Conservation (phyloP, 1,140 invertebrate genomes). For the Paraescarpia echinospica region DNA sequence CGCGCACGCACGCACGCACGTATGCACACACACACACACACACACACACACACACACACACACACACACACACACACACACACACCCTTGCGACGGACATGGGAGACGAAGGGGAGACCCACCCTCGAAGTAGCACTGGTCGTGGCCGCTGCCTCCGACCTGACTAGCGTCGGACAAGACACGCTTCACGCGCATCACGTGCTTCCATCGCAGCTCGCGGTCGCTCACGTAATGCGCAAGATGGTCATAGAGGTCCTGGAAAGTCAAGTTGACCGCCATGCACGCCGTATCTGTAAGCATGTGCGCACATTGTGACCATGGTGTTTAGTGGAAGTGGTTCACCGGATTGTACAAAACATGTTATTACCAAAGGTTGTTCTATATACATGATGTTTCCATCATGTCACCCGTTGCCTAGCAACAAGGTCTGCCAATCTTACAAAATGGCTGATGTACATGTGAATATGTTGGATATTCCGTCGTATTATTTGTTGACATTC, state of each 20-base stretch:
- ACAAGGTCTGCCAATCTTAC: too few relatives aligned
- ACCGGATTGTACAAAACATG: neutral
- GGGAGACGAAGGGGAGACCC: slow-evolving; percentile 16
- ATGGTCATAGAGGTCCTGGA: slow-evolving; percentile 55
- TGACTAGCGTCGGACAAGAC: slow-evolving; percentile 49
- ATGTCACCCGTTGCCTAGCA: too few relatives aligned
- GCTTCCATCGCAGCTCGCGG: slow-evolving; percentile 52
- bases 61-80: too few relatives aligned
- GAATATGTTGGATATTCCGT: too few relatives aligned
- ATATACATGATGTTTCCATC: too few relatives aligned
- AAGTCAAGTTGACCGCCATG: slow-evolving; percentile 53
- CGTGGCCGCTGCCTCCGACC: slow-evolving; percentile 51
- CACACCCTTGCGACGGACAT: too few relatives aligned
- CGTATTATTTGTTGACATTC: too few relatives aligned
- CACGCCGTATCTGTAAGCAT: slow-evolving; percentile 50
- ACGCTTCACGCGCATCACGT: slow-evolving; percentile 54
- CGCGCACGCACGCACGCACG: too few relatives aligned
- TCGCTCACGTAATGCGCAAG: slow-evolving; percentile 47
- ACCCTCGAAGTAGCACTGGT: slow-evolving; percentile 59
- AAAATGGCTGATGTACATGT: too few relatives aligned
- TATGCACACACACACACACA: too few relatives aligned
- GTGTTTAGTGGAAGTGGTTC: neutral
- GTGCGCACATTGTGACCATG: neutral
- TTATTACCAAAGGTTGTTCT: neutral
- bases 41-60: too few relatives aligned